A percentile compares a stretch with the other conserved stretches of the same genome.
phyloP scores from a whole-genome alignment of 2,888 invertebrate genomes.

The Polymixis lichenea region DNA sequence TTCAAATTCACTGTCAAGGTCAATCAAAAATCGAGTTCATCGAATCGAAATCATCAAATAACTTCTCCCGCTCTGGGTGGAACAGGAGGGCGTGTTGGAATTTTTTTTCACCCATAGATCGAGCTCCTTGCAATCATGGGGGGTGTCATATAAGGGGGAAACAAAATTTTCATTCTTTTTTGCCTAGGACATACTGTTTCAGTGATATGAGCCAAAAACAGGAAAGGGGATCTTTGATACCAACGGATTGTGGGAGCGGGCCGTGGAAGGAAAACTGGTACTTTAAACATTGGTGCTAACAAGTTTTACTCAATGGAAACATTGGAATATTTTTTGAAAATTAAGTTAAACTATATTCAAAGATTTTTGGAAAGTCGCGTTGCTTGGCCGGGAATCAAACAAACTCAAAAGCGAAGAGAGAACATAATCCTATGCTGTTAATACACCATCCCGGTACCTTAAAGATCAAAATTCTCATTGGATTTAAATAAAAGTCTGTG shows the following conservation, averaged over 20 bases:
- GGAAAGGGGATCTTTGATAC: not conserved
- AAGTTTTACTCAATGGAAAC: not conserved
- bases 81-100: no score
- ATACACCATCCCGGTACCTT: not conserved
- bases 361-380: not conserved
- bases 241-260: not conserved
- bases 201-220: not conserved
- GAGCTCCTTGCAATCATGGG: not conserved
- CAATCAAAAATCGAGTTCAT: no score
- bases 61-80: no score
- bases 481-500: constrained; percentile 1
- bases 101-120: not conserved
- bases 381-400: no score
- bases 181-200: not conserved
- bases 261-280: no score
- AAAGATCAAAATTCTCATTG: no score
- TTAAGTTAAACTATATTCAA: not conserved
- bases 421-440: not conserved
- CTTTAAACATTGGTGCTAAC: not conserved
- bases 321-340: not conserved
- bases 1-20: not conserved
- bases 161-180: not conserved
- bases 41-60: no score
- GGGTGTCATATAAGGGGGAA: not conserved
- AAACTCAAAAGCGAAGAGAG: not conserved